Evolutionary conservation across 2,888 invertebrate species (phyloP).

Genomic region (Drosophila robusta): DNA sequence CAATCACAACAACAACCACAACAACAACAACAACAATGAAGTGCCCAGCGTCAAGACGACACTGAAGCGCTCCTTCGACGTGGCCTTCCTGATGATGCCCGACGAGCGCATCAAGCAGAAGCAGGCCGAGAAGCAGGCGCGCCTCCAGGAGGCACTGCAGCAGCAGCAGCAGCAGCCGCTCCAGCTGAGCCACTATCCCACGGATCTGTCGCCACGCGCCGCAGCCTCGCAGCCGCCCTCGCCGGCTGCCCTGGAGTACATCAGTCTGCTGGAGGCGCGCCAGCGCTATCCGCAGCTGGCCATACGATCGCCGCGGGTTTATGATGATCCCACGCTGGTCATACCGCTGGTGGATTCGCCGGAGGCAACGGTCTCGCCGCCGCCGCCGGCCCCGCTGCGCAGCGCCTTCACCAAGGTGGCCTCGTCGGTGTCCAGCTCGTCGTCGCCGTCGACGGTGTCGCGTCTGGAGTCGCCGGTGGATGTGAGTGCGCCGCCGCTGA

Average conservation of each 20-base stretch:
- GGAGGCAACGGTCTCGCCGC: conserved; percentile 53
- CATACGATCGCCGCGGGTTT: conserved; percentile 83
- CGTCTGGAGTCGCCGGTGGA: conserved; percentile 85
- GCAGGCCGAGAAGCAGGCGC: conserved; percentile 85
- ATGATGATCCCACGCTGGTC: conserved; percentile 84
- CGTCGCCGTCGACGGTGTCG: conserved; percentile 66
- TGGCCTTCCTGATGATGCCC: conserved; percentile 95
- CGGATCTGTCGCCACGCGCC: conserved; percentile 84
- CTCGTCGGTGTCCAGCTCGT: conserved; percentile 70
- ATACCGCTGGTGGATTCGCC: conserved; percentile 81
- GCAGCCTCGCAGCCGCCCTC: conserved; percentile 71
- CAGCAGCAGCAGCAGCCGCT: conserved; percentile 69
- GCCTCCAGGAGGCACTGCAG: conserved; percentile 85
- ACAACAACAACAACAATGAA: conserved; percentile 80
- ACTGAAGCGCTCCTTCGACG: conserved; percentile 94
- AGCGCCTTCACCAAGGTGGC: conserved; percentile 95
- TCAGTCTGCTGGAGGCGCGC: conserved; percentile 78
- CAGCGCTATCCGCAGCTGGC: conserved; percentile 82
- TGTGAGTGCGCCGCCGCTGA: conserved; percentile 90
- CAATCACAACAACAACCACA: conserved; percentile 83
- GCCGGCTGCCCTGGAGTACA: conserved; percentile 75
- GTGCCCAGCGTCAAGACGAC: conserved; percentile 80
- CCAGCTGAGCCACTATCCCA: conserved; percentile 72
- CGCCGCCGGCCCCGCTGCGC: conserved; percentile 84
- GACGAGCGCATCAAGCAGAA: conserved; percentile 90